Base-by-base conservation (phyloP, 2,888 invertebrate genomes). In the Leucoptera coffeella region DNA sequence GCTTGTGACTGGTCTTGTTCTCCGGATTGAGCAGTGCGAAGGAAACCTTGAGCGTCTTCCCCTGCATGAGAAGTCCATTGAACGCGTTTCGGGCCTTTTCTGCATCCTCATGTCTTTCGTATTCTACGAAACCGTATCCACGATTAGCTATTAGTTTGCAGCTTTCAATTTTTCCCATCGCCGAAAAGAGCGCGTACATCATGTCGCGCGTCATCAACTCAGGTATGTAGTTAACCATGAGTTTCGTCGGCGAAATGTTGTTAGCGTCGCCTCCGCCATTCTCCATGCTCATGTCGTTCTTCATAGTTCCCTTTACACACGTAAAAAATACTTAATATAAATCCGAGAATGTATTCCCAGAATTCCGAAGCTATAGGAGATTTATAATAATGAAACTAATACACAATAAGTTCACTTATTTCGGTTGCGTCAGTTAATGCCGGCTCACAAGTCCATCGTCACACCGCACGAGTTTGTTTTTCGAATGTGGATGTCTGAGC, bases 221-320 rank as follows among this genome's bases (percentile, higher is more conserved):
- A 27, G 72, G 72, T 39, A 72, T 71, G 47, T 71, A 72, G 55
- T 72, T 72, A 47, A 72, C 72, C 72, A 72, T 72, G 57, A 72
- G 67, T 53, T 72, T 72, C 44, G 72, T 72, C 45, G 67, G 64
- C 58, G 72, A 72, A 71, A 72, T 69, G 65, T 69, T 71, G 54
- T 50, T 51, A 44, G 45, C 53, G 41, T 62, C 67, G 64, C 27
- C 35, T 33, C 64, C 71, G 67, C 69, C 71, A 65, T 71, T 71
- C 69, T 72, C 71, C 54, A 46, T 34, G 33, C 36, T 48, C 43
- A 64, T 64, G 39, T 69, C 67, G 60, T 57, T 60, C 32, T 55
- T 11, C 65, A 67, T 67, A 46, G 52, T 61, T 57, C 46, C 47
- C 50, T 45, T 46, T n/a, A n/a, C n/a, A n/a, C n/a, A n/a, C n/a